Base-by-base conservation (phyloP, 2,797 vertebrate genomes). In the Syndactyla subalaris region DNA sequence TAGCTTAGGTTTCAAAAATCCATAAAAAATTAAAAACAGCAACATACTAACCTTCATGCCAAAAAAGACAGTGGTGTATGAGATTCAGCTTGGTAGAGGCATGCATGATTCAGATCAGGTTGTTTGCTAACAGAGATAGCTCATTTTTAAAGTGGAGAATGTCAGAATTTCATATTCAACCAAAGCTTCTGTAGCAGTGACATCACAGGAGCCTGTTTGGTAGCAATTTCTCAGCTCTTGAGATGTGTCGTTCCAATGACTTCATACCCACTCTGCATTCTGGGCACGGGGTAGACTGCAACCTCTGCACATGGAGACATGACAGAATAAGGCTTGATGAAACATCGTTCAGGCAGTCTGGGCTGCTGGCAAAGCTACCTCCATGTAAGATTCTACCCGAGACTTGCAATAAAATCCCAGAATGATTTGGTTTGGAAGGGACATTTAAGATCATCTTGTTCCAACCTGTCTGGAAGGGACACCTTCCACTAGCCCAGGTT, bases 401-500 rank as follows among this genome's bases (percentile, higher is more conserved):
- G 7, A 26, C 24, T n/a, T 61, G n/a, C 7, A 71, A 39, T 63
- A 70, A 75, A 90, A 59, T 54, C 30, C 12, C 14, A 41, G 13
- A 48, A 29, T 12, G 2, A 8, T 78, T 73, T 43, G 6, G 19
- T 14, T 13, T n/a, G 52, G 52, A 41, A 66, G 16, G 19, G 19
- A n/a, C 5, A 8, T 29, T 36, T 41, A 78, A 66, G 5, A 6
- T 66, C 12, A 18, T 32, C 26, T 23, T 0, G 0, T 27, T 58
- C 17, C 29, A 26, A n/a, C 17, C 0, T 0, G 12, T 14, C 32
- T 24, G 32, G 17, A 20, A 89, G 38, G 30, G 59, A 43, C 30
- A n/a, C 0, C 2, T 61, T 2, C 34, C 27, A 29, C 11, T 32
- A 0, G 2, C 2, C 5, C 52, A 66, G 39, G 9, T 0, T 36